Evolutionary conservation across 2,113 vertebrate genomes (phyloP), one percentile per base, ranked within the genome.

Genomic region (Pseudorasbora parva): DNA sequence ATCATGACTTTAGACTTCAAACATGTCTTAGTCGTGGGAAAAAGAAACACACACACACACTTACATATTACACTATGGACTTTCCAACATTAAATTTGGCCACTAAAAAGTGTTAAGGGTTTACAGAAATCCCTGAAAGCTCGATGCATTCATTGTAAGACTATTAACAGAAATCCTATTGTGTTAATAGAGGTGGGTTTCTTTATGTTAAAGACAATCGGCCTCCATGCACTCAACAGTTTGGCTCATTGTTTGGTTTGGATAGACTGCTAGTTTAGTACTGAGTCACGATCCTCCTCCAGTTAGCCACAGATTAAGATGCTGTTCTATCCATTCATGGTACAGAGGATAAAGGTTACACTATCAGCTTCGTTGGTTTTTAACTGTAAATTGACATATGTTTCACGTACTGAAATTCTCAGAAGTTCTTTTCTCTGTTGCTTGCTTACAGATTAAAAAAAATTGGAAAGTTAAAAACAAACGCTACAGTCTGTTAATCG

Each of bases 151-250:
- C 83, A 75, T 33, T 49, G 43, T 66, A 69, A 37, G 27, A 75
- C 17, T 47, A 59, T 86, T 86, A 82, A 82, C 33, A 83, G 83
- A 88, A 88, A 54, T 59, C 4, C 51, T 51, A 49, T 60, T 9
- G 6, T 75, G 82, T 41, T 80, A 12, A 80, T 15, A 30, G 33
- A 51, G 85, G 41, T 49, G 73, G 27, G 60, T 68, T 66, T 64
- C n/a, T 49, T 47, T 77, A 76, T 79, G 41, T 72, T 68, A 49
- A 62, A 33, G 15, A 41, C 2, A 60, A 76, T 77, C 56, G 19
- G 37, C 4, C 57, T 60, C 11, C 30, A 54, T 79, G 17, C 30
- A 85, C 66, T 45, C 45, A 49, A 74, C 74, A 77, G 45, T 80
- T 81, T 57, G 12, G n/a, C 77, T 60, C 41, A 76, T 37, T 23